These are phyloP conservation scores for Amphipyra berbera DNA, from an alignment of 2,888 invertebrate species.

Conservation along the genomic window DNA sequence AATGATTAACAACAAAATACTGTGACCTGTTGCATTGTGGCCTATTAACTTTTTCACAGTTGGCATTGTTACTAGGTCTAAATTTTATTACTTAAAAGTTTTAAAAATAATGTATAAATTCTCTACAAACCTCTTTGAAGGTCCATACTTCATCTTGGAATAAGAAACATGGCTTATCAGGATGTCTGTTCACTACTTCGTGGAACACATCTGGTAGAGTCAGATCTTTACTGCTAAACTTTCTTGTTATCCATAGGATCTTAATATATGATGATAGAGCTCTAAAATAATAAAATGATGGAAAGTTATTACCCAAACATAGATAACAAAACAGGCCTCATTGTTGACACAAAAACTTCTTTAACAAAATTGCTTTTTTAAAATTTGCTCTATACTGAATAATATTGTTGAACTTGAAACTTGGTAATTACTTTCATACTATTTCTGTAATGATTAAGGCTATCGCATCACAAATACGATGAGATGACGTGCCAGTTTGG, in stretches of 20 bases:
- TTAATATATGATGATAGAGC: conserved; percentile 92
- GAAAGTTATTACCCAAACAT: not conserved
- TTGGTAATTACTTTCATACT: conserved; percentile 4
- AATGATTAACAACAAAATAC: conserved; percentile 24
- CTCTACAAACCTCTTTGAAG: conserved; percentile 92
- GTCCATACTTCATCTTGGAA: conserved; percentile 96
- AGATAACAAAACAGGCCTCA: not conserved
- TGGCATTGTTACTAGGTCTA: too few relatives aligned
- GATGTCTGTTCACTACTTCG: conserved; percentile 93
- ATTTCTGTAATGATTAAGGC: conserved; percentile 4
- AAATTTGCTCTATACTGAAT: not conserved
- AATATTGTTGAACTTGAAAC: not conserved
- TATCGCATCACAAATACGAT: conserved; percentile 33
- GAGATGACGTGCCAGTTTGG: conserved; percentile 59
- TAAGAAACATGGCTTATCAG: conserved; percentile 95
- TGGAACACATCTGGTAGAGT: conserved; percentile 95
- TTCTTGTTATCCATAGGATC: conserved; percentile 91
- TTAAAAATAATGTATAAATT: not conserved
- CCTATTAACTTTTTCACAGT: too few relatives aligned
- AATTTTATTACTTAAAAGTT: not conserved
- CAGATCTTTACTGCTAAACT: conserved; percentile 91
- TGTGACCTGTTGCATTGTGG: not conserved
- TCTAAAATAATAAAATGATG: conserved; percentile 85
- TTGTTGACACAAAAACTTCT: conserved; percentile 11
- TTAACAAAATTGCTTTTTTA: not conserved